phyloP scores from a whole-genome alignment of 2,113 vertebrate genomes.

The Amphiprion ocellaris region DNA sequence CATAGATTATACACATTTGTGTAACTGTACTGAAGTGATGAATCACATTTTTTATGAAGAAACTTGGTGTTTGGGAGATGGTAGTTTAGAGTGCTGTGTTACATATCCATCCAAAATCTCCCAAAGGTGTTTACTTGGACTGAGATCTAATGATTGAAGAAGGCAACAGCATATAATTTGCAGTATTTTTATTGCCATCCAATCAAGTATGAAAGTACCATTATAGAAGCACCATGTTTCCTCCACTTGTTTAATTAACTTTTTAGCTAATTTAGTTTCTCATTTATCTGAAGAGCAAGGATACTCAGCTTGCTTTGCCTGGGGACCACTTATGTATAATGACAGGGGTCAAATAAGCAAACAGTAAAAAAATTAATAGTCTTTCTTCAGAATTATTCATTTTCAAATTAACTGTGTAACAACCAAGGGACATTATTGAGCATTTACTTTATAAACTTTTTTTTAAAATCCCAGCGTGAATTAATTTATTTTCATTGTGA shows the following conservation, averaged over 20 bases:
- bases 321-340: no score
- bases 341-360: no score
- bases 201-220: background rate
- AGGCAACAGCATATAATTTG: background rate
- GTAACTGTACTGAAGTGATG: background rate
- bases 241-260: background rate
- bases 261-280: background rate
- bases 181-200: background rate
- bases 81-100: background rate
- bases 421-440: no score
- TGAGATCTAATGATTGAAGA: background rate
- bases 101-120: background rate
- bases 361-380: no score
- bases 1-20: background rate
- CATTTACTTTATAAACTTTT: no score
- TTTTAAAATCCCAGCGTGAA: no score
- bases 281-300: background rate
- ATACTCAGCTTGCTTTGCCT: no score
- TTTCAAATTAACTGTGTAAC: no score
- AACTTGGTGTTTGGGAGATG: slow-evolving; percentile 20
- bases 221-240: background rate
- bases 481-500: no score
- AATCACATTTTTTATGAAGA: background rate
- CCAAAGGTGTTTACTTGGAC: background rate
- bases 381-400: no score